Base-by-base conservation (phyloP, 2,797 vertebrate genomes). In the Anolis apletophallus region DNA sequence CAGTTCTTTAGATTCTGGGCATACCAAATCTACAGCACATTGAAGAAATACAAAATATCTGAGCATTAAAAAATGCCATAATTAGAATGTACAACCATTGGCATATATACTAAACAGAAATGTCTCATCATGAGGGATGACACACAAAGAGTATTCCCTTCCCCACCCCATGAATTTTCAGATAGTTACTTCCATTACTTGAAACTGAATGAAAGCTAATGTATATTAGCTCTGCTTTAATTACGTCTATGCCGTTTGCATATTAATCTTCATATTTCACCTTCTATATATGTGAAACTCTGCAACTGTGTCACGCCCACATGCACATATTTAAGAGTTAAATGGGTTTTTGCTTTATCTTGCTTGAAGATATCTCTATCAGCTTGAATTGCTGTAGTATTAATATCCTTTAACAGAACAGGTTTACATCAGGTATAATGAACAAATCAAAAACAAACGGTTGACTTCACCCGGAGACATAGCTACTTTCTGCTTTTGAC, bases 151-250 rank as follows among this genome's bases (percentile, higher is more conserved):
- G 29, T 34, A 11, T 55, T 19, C 46, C 46, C 46, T 46, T 46
- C 7, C 46, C 46, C 46, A 46, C 7, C 46, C 46, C 46, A 61
- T 71, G 64, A 67, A 55, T 34, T 59, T 40, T 83, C 86, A 83
- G 80, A 78, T 87, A 81, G 86, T 68, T 78, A 83, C 73, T 50
- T 83, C 68, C 19, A 87, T 78, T 72, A 36, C 68, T 69, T 9
- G 52, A 87, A 83, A 71, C 54, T 69, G 69, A 50, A 78, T 72
- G 82, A 87, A 83, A 87, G 52, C 55, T 55, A 61, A 75, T 83
- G 13, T 71, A 40, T 32, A 86, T 83, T 86, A 75, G 78, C 6
- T n/a, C 10, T n/a, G 5, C 57, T 9, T 64, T 86, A 61, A 87
- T 71, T 40, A 64, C 19, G 69, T 40, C 81, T 52, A 36, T 59